phyloP scores from a whole-genome alignment of 2,797 vertebrate genomes.

The Alectoris magna region DNA sequence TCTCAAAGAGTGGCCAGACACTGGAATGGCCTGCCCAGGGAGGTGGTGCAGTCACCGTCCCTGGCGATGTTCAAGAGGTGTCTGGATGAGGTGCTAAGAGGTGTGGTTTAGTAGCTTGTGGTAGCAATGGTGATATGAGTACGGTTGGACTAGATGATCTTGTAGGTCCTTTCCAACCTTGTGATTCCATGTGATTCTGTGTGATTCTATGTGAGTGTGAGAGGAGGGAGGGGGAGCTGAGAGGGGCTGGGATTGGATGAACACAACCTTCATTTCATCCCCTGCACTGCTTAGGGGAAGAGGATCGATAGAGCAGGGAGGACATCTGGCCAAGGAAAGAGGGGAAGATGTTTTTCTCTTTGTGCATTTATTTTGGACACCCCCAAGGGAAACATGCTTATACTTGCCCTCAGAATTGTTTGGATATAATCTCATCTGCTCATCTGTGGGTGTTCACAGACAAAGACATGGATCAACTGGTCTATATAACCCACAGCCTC shows the following conservation, averaged over 20 bases:
- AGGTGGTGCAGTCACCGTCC: too few species aligned
- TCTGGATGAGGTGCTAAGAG: too few species aligned
- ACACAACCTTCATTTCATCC: fast-evolving
- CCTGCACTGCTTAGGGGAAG: neutral
- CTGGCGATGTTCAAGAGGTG: too few species aligned
- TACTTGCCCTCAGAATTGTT: neutral
- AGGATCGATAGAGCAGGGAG: fast-evolving
- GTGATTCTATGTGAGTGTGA: neutral
- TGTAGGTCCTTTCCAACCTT: too few species aligned
- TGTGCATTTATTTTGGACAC: neutral
- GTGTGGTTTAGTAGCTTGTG: too few species aligned
- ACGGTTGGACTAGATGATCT: too few species aligned
- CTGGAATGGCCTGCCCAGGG: too few species aligned
- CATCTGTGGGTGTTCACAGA: neutral
- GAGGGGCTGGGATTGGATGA: neutral
- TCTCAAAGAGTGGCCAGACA: too few species aligned
- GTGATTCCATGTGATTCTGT: too few species aligned
- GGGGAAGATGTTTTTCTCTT: too few species aligned
- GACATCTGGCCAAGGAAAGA: fast-evolving
- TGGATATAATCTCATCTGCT: neutral
- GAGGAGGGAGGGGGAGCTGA: neutral
- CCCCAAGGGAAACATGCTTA: fast-evolving
- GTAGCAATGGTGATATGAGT: too few species aligned
- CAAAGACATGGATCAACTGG: too few species aligned
- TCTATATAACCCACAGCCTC: neutral